Base-by-base conservation (phyloP, 2,113 vertebrate genomes). In the Chaenogobius annularis region DNA sequence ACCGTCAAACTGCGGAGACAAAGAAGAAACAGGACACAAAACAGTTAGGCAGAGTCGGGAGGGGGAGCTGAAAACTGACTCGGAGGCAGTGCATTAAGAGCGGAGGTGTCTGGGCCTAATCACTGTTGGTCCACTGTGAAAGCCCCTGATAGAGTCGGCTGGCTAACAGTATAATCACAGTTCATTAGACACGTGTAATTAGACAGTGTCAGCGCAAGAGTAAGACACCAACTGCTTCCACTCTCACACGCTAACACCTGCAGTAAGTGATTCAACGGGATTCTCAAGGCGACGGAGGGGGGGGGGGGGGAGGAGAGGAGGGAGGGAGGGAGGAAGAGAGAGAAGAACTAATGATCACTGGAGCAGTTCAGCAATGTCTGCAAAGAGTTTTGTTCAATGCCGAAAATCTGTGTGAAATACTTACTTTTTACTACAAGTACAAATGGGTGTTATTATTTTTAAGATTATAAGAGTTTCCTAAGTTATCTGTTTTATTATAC, bases 1-100 rank as follows among this genome's bases (percentile, higher is more conserved):
- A 94, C 96, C 98, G 95, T 98, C 98, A 97, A 98, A 98, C 98
- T 99, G 90, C 65, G 92, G 93, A 76, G 48, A 77, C n/a, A 74
- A 35, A 77, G 82, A 64, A 80, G 37, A 62, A 50, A 76, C 15
- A 69, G 47, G 76, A 65, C 56, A 83, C 75, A 72, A 75, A 83
- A 73, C 66, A 58, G 67, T 78, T 47, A 80, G 72, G 48, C 75
- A 63, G 68, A 58, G 54, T 63, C 35, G 69, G 73, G 77, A 69
- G 58, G 68, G 66, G 35, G 75, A 69, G 35, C 46, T 26, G 72
- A 73, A 68, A 81, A 80, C 68, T 68, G 66, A 83, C 65, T 83
- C 72, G 77, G 77, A 83, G 68, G 75, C 67, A 82, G 70, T 47
- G 22, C 67, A 61, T 79, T 78, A 46, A 68, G 70, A 81, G 70